Base-by-base conservation (phyloP, 2,113 vertebrate species). In the Marmota flaviventris region DNA sequence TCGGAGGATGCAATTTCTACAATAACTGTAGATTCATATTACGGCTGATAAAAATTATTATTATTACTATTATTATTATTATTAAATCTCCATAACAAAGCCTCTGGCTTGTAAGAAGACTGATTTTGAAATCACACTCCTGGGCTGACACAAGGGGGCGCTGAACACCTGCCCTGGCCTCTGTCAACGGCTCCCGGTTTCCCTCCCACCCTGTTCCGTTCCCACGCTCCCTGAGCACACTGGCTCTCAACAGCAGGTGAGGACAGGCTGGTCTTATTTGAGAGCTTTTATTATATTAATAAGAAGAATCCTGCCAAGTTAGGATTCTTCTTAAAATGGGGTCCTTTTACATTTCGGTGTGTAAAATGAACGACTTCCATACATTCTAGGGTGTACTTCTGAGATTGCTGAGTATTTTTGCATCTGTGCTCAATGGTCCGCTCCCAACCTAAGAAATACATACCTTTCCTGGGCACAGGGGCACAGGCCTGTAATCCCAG, bases 261-360 rank as follows among this genome's bases (percentile, higher is more conserved):
- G 45, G 45, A 45, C 45, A 45, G 34, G 7, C 56, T 2, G 0
- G 65, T 53, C 45, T 78, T 82, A 18, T 51, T 14, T 20, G 8
- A 77, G 16, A 22, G 10, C 10, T 76, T 75, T 63, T 65, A 29
- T 61, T 70, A 29, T 85, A 27, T 32, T 63, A 65, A 37, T 16
- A 72, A 83, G 51, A 83, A 83, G 56, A 81, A 96, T 75, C 39
- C 39, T 42, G 67, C 13, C 42, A 76, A 82, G 53, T 82, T 24
- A 91, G 34, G 51, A 70, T 51, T 53, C 45, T 93, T 85, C 67
- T 69, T 42, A 85, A 84, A 56, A 24, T 25, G 27, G 42, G 27
- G 9, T 67, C 29, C 56, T 89, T 89, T 56, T 70, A 85, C 76
- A 45, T 58, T 61, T 89, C 88, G 58, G 48, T 48, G 0, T 16